Evolutionary conservation across 1,140 invertebrate genomes (phyloP).

Genomic region (Drosophila guanche): DNA sequence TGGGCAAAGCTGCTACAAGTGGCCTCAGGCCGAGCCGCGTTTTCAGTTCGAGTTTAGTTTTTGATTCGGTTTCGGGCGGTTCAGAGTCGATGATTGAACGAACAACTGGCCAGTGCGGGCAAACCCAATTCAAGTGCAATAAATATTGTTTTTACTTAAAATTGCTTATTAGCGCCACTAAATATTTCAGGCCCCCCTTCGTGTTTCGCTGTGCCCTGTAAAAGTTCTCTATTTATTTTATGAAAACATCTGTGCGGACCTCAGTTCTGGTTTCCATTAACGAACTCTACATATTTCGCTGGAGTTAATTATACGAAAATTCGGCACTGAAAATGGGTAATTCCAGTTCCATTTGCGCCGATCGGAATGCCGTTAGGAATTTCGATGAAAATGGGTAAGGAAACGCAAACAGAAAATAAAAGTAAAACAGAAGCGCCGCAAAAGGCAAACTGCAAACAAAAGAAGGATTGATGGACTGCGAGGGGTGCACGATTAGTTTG

Average conservation of each 20-base stretch:
- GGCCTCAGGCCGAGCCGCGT: slow-evolving; percentile 44
- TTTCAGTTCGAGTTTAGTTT: slow-evolving; percentile 58
- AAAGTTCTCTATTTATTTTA: slow-evolving; percentile 3
- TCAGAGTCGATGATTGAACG: slow-evolving; percentile 29
- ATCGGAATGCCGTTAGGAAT: slow-evolving; percentile 67
- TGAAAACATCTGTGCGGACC: background rate
- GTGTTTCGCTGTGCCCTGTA: background rate
- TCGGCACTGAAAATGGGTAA: slow-evolving; percentile 66
- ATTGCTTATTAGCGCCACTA: slow-evolving; percentile 12
- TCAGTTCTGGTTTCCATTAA: slow-evolving; percentile 1
- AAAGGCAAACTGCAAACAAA: background rate
- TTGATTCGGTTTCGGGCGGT: slow-evolving; percentile 63
- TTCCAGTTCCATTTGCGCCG: slow-evolving; percentile 76
- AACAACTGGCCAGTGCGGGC: too few species aligned
- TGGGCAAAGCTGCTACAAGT: slow-evolving; percentile 66
- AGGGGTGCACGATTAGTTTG: slow-evolving; percentile 17
- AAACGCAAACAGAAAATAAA: slow-evolving; percentile 4
- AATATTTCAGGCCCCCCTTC: slow-evolving; percentile 19
- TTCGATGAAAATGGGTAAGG: slow-evolving; percentile 78
- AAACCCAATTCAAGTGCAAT: slow-evolving; percentile 8
- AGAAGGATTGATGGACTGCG: background rate
- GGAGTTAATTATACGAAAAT: slow-evolving; percentile 13
- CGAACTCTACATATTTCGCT: background rate
- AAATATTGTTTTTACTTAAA: slow-evolving; percentile 18
- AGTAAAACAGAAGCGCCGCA: background rate